Base-by-base conservation (phyloP, 2,113 vertebrate species). In the Dicerorhinus sumatrensis region DNA sequence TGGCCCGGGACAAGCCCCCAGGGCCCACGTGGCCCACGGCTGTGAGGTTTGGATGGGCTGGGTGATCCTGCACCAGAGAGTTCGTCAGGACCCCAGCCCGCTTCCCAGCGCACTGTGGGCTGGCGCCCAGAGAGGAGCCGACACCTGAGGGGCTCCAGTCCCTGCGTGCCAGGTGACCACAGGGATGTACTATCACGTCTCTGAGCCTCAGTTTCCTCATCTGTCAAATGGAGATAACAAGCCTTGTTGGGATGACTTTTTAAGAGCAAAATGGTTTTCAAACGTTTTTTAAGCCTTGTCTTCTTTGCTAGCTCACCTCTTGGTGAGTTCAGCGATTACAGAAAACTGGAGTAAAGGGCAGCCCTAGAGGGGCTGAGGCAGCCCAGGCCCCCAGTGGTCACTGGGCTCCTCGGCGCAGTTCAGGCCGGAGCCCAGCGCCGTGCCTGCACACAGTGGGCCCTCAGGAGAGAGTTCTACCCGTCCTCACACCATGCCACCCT, bases 201-300 rank as follows among this genome's bases (percentile, higher is more conserved):
- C 84, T 36, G 46, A 17, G 46, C 36, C 85, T 91, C 88, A 5
- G 23, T 51, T 33, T 95, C 69, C 31, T 73, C 39, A 21, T 51
- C 81, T 60, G 27, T 84, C 29, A 29, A 58, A 77, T 9, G 58
- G 69, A 31, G 60, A 60, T 6, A 33, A 46, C 33, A 33, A 72
- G 56, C 39, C 75, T 87, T n/a, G 20, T 11, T 4, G 29, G 75
- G 70, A 75, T 46, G 13, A 31, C 0, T 75, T 70, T 73, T 27
- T 62, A 56, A 95, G 83, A 69, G 39, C 58, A 77, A 72, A 58
- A 62, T 27, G 54, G 65, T 93, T 92, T 33, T 23, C n/a, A 54
- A 62, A 54, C 81, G 23, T 14, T 70, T 36, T 67, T 63, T 65
- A 58, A 72, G 16, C 29, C 79, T 72, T n/a, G 4, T 58, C 20